Percentiles rank a stretch among this genome's conserved stretches.
Evolutionary conservation across 2,113 vertebrate genomes (phyloP).

Genomic region (Smithornis capensis): DNA sequence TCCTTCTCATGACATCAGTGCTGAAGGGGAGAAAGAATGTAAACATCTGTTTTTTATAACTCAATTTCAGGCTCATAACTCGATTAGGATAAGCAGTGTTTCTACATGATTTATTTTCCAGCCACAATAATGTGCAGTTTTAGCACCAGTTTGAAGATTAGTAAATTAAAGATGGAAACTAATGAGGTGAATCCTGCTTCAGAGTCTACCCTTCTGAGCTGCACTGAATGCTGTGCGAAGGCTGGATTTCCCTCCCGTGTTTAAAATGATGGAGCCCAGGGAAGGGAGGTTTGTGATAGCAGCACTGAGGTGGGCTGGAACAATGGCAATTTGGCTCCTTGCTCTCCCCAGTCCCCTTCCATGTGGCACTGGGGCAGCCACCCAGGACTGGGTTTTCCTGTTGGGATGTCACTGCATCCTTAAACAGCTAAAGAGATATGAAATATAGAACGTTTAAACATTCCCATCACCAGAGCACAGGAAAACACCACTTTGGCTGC

Average conservation of each 20-base stretch:
- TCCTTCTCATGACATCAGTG: constrained; percentile 71
- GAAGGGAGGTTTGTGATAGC: background rate
- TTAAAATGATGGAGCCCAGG: background rate
- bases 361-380: background rate
- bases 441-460: background rate
- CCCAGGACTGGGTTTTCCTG: background rate
- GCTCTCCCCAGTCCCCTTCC: fast-evolving
- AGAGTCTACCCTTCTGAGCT: background rate
- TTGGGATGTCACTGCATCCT: background rate
- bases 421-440: background rate
- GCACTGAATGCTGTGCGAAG: background rate
- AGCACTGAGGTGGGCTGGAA: background rate
- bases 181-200: background rate
- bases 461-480: fast-evolving
- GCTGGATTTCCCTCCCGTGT: background rate
- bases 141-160: constrained; percentile 55
- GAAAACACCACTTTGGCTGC: fast-evolving
- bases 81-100: constrained; percentile 70
- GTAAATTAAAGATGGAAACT: constrained; percentile 17
- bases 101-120: constrained; percentile 76
- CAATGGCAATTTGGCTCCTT: background rate
- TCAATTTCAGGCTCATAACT: constrained; percentile 71
- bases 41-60: constrained; percentile 82
- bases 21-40: constrained; percentile 72
- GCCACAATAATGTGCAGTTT: constrained; percentile 27